A percentile compares a stretch with the other conserved stretches of the same genome.
These are phyloP conservation scores for Lycocerus yunnanus DNA, from an alignment of 2,888 invertebrate species.

Conservation along the genomic window DNA sequence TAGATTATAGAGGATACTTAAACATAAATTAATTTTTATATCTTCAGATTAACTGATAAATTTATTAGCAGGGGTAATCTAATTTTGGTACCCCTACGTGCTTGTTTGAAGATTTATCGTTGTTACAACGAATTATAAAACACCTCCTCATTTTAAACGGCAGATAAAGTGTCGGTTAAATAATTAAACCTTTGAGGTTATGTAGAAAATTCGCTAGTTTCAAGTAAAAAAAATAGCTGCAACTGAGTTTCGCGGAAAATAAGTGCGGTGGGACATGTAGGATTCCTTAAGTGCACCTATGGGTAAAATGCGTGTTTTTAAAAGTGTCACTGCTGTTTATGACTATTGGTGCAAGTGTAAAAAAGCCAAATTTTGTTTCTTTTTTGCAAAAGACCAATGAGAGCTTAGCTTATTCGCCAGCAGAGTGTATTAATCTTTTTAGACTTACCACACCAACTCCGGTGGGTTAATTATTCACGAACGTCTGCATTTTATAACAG, in stretches of 20 bases:
- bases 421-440: neutral
- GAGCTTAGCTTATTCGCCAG: neutral
- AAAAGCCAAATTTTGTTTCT: neutral
- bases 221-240: neutral
- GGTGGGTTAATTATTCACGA: neutral
- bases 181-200: neutral
- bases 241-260: neutral
- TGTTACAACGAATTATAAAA: neutral
- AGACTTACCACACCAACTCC: no score
- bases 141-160: neutral
- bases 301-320: neutral
- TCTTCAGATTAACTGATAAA: neutral
- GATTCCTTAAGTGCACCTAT: neutral
- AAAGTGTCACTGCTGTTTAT: neutral
- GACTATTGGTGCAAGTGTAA: neutral
- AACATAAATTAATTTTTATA: neutral
- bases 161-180: neutral
- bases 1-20: neutral
- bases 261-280: neutral
- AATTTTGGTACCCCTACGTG: neutral
- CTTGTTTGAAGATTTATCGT: neutral
- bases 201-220: neutral
- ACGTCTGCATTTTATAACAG: neutral
- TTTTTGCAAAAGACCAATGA: neutral
- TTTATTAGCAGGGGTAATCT: neutral